These are phyloP conservation scores for Myopa testacea DNA, from an alignment of 2,888 invertebrate species.

Conservation along the genomic window DNA sequence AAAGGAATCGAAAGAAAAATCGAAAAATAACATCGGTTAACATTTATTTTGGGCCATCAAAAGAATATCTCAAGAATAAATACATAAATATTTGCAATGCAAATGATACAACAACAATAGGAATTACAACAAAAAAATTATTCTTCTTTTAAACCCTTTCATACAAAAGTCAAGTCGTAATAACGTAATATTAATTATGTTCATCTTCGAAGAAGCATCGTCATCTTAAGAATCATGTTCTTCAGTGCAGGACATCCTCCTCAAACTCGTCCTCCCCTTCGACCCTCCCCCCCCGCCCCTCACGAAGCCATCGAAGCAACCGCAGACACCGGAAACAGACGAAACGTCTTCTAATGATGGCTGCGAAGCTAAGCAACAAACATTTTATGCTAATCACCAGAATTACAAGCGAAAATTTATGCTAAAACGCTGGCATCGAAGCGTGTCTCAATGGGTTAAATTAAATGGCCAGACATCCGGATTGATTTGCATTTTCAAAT, in stretches of 20 bases:
- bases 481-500: conserved; percentile 63
- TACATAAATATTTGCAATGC: too few species aligned
- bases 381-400: conserved; percentile 12
- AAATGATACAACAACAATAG: not conserved
- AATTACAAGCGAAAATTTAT: not conserved
- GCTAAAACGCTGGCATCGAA: too few species aligned
- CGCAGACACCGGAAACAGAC: not conserved
- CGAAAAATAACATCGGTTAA: too few species aligned
- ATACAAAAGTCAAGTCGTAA: conserved; percentile 2
- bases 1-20: too few species aligned
- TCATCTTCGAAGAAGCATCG: not conserved
- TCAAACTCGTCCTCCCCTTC: too few species aligned
- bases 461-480: conserved; percentile 24
- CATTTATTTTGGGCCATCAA: too few species aligned
- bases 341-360: conserved; percentile 4
- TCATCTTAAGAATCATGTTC: too few species aligned
- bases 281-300: too few species aligned
- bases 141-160: not conserved
- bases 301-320: too few species aligned
- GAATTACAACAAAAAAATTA: not conserved
- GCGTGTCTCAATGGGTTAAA: conserved; percentile 9
- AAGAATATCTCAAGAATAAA: too few species aligned
- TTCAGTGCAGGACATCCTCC: too few species aligned
- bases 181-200: conserved; percentile 2
- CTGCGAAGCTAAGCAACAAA: not conserved